Percentiles rank a stretch among this genome's conserved stretches.
These are phyloP conservation scores for Bombus sibiricus DNA, from an alignment of 1,140 invertebrate species.

Conservation along the genomic window DNA sequence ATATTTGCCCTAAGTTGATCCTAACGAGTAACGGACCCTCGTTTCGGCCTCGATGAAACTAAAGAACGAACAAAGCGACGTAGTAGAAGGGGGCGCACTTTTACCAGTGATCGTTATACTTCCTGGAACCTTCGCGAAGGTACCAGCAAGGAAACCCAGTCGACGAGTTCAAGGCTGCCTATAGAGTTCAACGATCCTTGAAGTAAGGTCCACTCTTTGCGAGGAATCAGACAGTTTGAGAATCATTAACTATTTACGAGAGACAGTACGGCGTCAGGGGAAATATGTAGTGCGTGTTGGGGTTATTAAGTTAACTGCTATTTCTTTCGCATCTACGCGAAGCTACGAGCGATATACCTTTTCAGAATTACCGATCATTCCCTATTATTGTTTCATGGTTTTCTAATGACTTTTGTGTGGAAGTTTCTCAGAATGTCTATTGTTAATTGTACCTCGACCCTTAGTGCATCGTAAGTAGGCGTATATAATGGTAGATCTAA, in stretches of 20 bases:
- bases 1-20: conserved; percentile 51
- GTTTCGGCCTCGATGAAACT: conserved; percentile 38
- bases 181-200: conserved; percentile 62
- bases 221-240: conserved; percentile 33
- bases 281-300: conserved; percentile 11
- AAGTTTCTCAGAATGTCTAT: background rate
- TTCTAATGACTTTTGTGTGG: background rate
- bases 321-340: background rate
- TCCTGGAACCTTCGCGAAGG: conserved; percentile 67
- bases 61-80: conserved; percentile 50
- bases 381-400: conserved; percentile 1
- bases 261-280: conserved; percentile 11
- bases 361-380: conserved; percentile 15
- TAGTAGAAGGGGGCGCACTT: conserved; percentile 33
- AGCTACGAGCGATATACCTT: background rate
- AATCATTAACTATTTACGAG: conserved; percentile 58
- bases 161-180: conserved; percentile 67
- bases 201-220: conserved; percentile 49
- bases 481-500: too few relatives aligned
- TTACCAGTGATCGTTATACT: conserved; percentile 67
- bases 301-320: conserved; percentile 10
- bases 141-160: conserved; percentile 68
- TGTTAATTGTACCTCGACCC: background rate
- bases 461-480: background rate
- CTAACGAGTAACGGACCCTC: conserved; percentile 54